Conservation (phyloP, 2,888 invertebrate genomes). For the Apodemia zela region DNA sequence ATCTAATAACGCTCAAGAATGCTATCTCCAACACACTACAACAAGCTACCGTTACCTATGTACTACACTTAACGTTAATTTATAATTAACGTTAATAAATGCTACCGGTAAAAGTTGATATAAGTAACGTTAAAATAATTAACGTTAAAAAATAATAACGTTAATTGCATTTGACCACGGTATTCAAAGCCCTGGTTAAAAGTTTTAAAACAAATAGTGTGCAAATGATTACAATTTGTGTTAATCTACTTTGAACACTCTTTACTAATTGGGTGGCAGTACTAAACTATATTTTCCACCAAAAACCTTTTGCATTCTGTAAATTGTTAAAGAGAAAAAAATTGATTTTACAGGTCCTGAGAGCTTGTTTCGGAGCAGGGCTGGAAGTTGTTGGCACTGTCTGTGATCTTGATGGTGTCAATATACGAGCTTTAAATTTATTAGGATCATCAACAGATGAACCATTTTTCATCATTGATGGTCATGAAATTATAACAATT, state of each 20-base stretch:
- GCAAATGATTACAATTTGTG: too few relatives aligned
- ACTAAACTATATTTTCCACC: background rate
- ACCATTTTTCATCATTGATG: conserved; percentile 1
- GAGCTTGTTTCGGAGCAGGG: background rate
- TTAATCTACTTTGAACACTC: background rate
- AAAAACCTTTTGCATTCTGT: background rate
- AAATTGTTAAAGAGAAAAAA: background rate
- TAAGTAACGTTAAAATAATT: too few relatives aligned
- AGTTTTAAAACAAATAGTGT: too few relatives aligned
- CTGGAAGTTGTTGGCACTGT: conserved; percentile 4
- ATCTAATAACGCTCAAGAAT: too few relatives aligned
- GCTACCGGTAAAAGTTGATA: too few relatives aligned
- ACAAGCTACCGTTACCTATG: too few relatives aligned
- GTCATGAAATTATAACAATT: conserved; percentile 4
- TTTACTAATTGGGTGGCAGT: background rate
- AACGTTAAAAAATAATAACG: too few relatives aligned
- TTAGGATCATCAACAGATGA: conserved; percentile 1
- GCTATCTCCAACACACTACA: too few relatives aligned
- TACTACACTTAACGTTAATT: too few relatives aligned
- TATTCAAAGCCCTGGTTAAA: too few relatives aligned
- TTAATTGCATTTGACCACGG: too few relatives aligned
- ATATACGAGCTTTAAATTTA: background rate
- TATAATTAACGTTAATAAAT: too few relatives aligned
- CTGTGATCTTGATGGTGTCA: background rate
- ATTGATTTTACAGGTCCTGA: background rate